phyloP scores from a whole-genome alignment of 2,113 vertebrate species.

The Leucoraja erinaceus region DNA sequence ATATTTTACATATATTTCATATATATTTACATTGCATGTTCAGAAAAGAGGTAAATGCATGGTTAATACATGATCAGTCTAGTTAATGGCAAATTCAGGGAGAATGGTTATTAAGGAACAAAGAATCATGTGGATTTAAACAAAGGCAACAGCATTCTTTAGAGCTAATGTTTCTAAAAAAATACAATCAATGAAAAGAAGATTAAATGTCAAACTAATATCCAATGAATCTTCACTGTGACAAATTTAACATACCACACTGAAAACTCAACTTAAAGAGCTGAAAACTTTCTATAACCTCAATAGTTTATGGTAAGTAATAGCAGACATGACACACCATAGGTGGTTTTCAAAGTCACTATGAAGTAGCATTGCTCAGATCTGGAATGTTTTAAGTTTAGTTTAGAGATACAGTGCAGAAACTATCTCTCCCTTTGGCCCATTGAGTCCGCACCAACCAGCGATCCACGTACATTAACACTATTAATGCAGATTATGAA shows the following conservation, averaged over 20 bases:
- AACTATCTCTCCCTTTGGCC: too few species aligned
- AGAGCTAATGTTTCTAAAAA: neutral
- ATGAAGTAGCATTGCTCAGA: conserved; percentile 13
- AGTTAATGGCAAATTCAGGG: neutral
- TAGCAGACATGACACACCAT: neutral
- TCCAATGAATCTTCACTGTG: neutral
- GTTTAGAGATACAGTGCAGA: too few species aligned
- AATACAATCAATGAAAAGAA: neutral
- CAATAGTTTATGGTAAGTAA: neutral
- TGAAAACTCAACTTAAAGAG: neutral
- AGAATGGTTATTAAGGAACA: neutral
- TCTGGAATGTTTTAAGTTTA: too few species aligned
- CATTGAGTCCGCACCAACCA: too few species aligned
- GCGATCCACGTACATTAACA: too few species aligned
- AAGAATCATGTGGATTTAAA: neutral
- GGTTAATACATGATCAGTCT: neutral
- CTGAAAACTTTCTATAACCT: neutral
- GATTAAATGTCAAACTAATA: neutral
- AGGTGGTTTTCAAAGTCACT: neutral
- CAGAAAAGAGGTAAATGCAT: neutral
- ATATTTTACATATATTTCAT: too few species aligned
- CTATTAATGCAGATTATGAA: neutral
- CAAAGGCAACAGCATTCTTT: neutral
- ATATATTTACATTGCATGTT: neutral
- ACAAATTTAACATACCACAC: neutral